Evolutionary conservation across 2,113 vertebrate genomes (phyloP).

Genomic region (Myanophis thanlyinensis): DNA sequence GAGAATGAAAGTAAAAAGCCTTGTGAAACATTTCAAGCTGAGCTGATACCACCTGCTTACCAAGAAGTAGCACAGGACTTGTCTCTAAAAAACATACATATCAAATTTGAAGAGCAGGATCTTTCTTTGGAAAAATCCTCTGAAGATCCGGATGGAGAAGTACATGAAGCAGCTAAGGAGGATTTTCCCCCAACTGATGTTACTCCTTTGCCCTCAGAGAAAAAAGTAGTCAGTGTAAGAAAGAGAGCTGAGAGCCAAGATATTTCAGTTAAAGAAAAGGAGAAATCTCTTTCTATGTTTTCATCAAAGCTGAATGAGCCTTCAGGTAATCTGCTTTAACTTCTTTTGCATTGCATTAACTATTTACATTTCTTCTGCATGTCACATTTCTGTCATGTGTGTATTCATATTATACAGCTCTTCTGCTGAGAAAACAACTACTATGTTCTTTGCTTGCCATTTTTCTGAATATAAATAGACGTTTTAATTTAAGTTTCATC

Average conservation of each 20-base stretch:
- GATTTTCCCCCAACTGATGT: slow-evolving; percentile 49
- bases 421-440: background rate
- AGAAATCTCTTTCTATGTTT: slow-evolving; percentile 69
- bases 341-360: slow-evolving; percentile 57
- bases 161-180: slow-evolving; percentile 51
- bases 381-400: background rate
- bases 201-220: slow-evolving; percentile 55
- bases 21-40: slow-evolving; percentile 15
- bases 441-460: background rate
- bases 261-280: slow-evolving; percentile 67
- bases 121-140: slow-evolving; percentile 55
- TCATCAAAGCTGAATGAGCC: slow-evolving; percentile 77
- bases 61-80: slow-evolving; percentile 67
- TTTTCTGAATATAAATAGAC: slow-evolving; percentile 17
- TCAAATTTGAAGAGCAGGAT: slow-evolving; percentile 57
- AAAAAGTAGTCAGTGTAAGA: slow-evolving; percentile 64
- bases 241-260: slow-evolving; percentile 66
- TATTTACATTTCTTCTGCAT: slow-evolving; percentile 58
- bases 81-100: slow-evolving; percentile 62
- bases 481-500: background rate
- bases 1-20: slow-evolving; percentile 40
- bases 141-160: slow-evolving; percentile 63
- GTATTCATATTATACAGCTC: background rate
- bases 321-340: slow-evolving; percentile 75
- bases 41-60: slow-evolving; percentile 51